Base-by-base conservation (phyloP, 1,140 invertebrate genomes). In the Anadara kagoshimensis region DNA sequence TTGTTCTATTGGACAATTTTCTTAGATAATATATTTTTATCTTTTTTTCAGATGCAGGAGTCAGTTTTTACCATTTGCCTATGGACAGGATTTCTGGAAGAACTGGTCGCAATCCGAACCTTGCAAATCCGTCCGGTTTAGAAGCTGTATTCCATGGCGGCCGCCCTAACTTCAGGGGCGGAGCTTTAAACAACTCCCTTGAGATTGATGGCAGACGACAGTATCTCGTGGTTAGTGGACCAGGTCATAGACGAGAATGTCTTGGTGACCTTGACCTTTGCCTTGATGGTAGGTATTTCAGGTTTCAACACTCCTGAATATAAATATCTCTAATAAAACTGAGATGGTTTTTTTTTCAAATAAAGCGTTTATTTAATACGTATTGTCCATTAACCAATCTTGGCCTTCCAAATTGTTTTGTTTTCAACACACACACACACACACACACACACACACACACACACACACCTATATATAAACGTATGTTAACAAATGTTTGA, bases 261-360 rank as follows among this genome's bases (percentile, higher is more conserved):
- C 81, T 89, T 59, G 86, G 86, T 8, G 84, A 89, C 62, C 78
- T 89, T 29, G 79, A 78, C 8, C 74, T 78, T 18, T 89, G 87
- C 63, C 64, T 76, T 11, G 74, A 76, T 57, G 87, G 87, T 88
- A 74, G 56, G 80, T 65, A 53, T 44, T 36, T 36, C 29, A 36
- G 29, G 2, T 36, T 36, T 36, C 7, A 36, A 7, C 22, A 47
- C 0, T 51, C 14, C n/a, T 41, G 5, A 24, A 29, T 0, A 29
- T 0, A 36, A 36, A 36, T 36, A 7, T 36, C 7, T 36, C 29
- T n/a, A 24, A 12, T 8, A 5, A 26, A 11, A 51, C 41, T 11
- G 1, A 51, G 20, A 5, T 16, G 24, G 0, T 5, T 7, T 29
- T 16, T 29, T 2, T 65, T 51, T 26, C 18, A 18, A 65, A 8